Base-by-base conservation (phyloP, 2,113 vertebrate species). In the Upupa epops region DNA sequence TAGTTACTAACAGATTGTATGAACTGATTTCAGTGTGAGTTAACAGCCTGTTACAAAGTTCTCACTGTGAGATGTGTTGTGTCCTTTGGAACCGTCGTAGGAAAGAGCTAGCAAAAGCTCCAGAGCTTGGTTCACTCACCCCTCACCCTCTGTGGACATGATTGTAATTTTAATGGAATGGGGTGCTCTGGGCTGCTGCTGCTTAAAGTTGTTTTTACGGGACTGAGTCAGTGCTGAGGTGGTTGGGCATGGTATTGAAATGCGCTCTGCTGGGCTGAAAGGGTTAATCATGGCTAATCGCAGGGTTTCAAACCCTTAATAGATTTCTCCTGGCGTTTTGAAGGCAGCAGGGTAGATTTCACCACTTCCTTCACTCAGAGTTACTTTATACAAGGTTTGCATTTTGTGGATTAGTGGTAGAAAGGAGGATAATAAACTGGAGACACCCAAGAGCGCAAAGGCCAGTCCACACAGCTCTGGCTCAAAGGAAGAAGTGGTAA, bases 381-480 rank as follows among this genome's bases (percentile, higher is more conserved):
- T 55, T 88, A 29, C 31, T 86, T 95, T 65, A 76, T 76, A 58
- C 42, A 36, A 73, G 88, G 72, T 51, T 86, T 95, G 83, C 83
- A 76, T 89, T 83, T 93, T 61, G 42, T 48, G 55, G 86, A 64
- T 93, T 92, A 93, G 78, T 73, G 32, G 60, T 79, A 79, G 42
- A 59, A 79, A 61, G 51, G 42, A 73, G 42, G 28, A 48, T 79
- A 89, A 87, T 86, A 75, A 86, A 46, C 49, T 59, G 48, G 80
- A 84, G 81, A 36, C 49, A 78, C 60, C 63, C 55, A 5, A 13
- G 80, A 73, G 87, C 65, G 83, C 71, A 85, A 84, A 92, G 78
- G 68, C 70, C 82, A 89, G 55, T 49, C 63, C 68, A 54, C 60
- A 70, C 3, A 91, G 68, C 72, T 89, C 25, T 17, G 37, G 36